A percentile compares a stretch with the other conserved stretches of the same genome.
phyloP scores from a whole-genome alignment of 2,888 invertebrate genomes.

The Dendrolimus pini region DNA sequence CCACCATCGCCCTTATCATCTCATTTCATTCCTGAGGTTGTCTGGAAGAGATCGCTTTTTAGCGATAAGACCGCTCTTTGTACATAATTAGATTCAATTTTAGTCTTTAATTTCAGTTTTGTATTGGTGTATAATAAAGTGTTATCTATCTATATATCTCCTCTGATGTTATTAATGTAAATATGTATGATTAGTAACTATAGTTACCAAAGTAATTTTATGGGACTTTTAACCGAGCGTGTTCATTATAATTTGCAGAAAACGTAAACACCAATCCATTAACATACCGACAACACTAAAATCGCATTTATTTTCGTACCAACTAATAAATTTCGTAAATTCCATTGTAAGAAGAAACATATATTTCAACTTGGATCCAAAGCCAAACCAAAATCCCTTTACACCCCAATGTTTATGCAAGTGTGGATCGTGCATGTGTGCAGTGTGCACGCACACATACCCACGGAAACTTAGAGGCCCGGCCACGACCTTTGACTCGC shows the following conservation, averaged over 20 bases:
- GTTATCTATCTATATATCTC: no score
- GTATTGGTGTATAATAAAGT: no score
- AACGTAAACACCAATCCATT: neutral
- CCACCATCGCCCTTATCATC: no score
- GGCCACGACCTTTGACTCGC: no score
- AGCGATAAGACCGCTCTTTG: no score
- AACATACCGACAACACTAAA: constrained; percentile 1
- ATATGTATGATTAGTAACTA: neutral
- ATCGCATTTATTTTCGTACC: constrained; percentile 26
- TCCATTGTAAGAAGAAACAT: constrained; percentile 33
- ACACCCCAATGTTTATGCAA: constrained; percentile 63
- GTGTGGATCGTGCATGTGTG: constrained; percentile 33
- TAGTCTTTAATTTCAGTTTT: no score
- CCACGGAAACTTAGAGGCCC: neutral
- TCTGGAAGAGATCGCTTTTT: no score
- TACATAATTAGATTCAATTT: no score
- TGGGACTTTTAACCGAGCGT: neutral
- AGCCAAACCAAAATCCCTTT: constrained; percentile 11
- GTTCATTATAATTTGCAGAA: neutral
- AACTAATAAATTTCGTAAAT: constrained; percentile 57
- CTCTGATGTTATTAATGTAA: neutral
- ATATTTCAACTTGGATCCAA: neutral
- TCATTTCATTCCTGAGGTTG: no score
- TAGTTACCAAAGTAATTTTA: neutral
- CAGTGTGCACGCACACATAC: constrained; percentile 10